phyloP scores from a whole-genome alignment of 1,140 invertebrate species.

The Drosophila nebulosa region DNA sequence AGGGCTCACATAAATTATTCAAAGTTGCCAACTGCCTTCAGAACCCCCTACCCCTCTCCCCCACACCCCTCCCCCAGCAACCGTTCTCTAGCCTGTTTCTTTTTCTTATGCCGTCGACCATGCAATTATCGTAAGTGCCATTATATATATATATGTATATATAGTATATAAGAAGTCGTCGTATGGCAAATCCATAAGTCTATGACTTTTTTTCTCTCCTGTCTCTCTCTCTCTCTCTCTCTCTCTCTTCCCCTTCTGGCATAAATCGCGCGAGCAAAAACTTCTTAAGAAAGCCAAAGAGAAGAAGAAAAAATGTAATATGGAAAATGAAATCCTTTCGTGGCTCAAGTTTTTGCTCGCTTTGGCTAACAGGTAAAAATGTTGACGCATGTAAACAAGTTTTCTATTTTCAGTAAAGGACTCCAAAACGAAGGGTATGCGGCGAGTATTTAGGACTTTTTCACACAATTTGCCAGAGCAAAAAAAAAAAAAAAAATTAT shows the following conservation, averaged over 20 bases:
- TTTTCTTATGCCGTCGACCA: slow-evolving; percentile 36
- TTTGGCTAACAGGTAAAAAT: slow-evolving; percentile 50
- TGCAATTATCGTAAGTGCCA: slow-evolving; percentile 76
- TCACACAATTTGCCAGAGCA: neutral
- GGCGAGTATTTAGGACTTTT: neutral
- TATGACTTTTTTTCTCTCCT: slow-evolving; percentile 57
- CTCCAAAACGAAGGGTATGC: slow-evolving; percentile 7
- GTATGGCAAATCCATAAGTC: slow-evolving; percentile 66
- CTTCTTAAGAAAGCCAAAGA: slow-evolving; percentile 8
- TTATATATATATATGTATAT: slow-evolving; percentile 20
- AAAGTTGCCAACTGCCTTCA: slow-evolving; percentile 58
- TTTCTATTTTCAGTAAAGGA: slow-evolving; percentile 41
- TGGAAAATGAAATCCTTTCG: slow-evolving; percentile 36
- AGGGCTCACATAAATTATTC: slow-evolving; percentile 68
- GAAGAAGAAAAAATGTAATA: neutral
- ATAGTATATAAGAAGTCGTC: slow-evolving; percentile 55
- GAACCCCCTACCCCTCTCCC: neutral
- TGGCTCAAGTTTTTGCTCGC: slow-evolving; percentile 25
- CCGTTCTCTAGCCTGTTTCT: slow-evolving; percentile 8
- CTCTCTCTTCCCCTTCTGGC: neutral
- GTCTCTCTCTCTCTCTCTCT: neutral
- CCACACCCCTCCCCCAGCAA: neutral
- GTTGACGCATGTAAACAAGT: slow-evolving; percentile 72
- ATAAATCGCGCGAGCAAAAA: slow-evolving; percentile 60
- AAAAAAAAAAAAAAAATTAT: neutral